Conservation (phyloP, 2,888 invertebrate genomes). For the Tinea pellionella region DNA sequence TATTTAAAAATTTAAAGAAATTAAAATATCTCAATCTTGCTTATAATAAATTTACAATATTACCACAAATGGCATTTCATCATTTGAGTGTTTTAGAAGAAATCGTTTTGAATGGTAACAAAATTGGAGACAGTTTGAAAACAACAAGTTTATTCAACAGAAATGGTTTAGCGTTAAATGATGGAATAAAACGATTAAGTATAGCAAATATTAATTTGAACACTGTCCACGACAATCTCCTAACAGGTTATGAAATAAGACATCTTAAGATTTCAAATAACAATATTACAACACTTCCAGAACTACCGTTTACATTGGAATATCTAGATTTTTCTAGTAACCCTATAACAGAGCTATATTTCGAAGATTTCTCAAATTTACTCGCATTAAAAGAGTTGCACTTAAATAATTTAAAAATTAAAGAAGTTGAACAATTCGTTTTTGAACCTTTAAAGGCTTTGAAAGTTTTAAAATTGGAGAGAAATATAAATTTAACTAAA, state of each 20-base stretch:
- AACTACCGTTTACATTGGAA: conserved; percentile 65
- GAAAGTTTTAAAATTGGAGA: conserved; percentile 59
- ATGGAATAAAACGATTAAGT: conserved; percentile 39
- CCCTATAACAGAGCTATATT: conserved; percentile 55
- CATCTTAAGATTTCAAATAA: conserved; percentile 64
- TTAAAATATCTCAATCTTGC: conserved; percentile 53
- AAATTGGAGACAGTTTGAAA: conserved; percentile 40
- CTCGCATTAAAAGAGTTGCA: conserved; percentile 63
- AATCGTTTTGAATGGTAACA: conserved; percentile 53
- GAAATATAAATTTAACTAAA: conserved; percentile 61
- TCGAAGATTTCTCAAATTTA: conserved; percentile 57
- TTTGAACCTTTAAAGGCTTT: conserved; percentile 67
- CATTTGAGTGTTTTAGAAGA: conserved; percentile 42
- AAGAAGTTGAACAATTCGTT: conserved; percentile 60
- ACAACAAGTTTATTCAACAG: conserved; percentile 44
- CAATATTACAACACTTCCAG: conserved; percentile 61
- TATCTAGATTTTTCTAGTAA: conserved; percentile 74
- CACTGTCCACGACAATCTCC: conserved; percentile 46
- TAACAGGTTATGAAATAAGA: conserved; percentile 54
- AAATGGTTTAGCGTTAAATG: conserved; percentile 44
- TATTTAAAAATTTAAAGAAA: conserved; percentile 43
- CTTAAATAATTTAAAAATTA: conserved; percentile 68
- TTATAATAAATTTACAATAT: conserved; percentile 46
- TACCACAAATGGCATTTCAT: conserved; percentile 47
- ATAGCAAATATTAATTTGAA: conserved; percentile 40